Evolutionary conservation across 2,888 invertebrate genomes (phyloP).

Genomic region (Steinernema hermaphroditum): DNA sequence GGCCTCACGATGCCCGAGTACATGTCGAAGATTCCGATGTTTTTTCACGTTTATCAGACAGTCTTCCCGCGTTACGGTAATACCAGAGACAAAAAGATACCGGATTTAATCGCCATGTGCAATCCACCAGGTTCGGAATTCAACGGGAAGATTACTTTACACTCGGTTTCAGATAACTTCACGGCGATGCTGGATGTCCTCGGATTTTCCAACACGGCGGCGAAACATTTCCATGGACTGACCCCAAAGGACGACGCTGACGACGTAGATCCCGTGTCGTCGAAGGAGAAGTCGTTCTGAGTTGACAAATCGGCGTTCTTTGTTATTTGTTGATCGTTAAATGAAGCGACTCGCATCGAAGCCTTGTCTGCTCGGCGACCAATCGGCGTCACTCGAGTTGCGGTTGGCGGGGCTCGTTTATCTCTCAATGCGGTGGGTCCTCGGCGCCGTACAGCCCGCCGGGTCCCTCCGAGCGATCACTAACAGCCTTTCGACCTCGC

Average conservation of each 20-base stretch:
- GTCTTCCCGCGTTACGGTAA: slow-evolving; percentile 42
- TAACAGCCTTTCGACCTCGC: neutral
- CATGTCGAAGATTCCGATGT: slow-evolving; percentile 45
- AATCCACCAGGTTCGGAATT: slow-evolving; percentile 42
- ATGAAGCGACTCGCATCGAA: slow-evolving; percentile 3
- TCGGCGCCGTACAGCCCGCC: neutral
- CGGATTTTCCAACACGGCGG: slow-evolving; percentile 37
- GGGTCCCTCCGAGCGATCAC: neutral
- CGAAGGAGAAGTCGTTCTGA: slow-evolving; percentile 20
- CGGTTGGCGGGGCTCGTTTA: slow-evolving; percentile 12
- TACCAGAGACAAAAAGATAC: slow-evolving; percentile 41
- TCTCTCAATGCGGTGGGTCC: slow-evolving; percentile 27
- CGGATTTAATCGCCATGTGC: slow-evolving; percentile 44
- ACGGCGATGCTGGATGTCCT: slow-evolving; percentile 46
- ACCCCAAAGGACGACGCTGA: slow-evolving; percentile 27
- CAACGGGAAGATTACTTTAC: neutral
- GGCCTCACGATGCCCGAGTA: slow-evolving; percentile 32
- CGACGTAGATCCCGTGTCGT: slow-evolving; percentile 23
- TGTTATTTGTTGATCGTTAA: slow-evolving; percentile 28
- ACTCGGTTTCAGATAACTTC: slow-evolving; percentile 47
- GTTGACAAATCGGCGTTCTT: slow-evolving; percentile 21
- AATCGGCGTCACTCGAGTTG: neutral
- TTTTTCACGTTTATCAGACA: slow-evolving; percentile 49
- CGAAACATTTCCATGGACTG: slow-evolving; percentile 6
- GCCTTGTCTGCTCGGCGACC: neutral